Evolutionary conservation across 2,797 vertebrate species (phyloP), one percentile per base, ranked within the genome.

Genomic region (Leptoclinus maculatus): DNA sequence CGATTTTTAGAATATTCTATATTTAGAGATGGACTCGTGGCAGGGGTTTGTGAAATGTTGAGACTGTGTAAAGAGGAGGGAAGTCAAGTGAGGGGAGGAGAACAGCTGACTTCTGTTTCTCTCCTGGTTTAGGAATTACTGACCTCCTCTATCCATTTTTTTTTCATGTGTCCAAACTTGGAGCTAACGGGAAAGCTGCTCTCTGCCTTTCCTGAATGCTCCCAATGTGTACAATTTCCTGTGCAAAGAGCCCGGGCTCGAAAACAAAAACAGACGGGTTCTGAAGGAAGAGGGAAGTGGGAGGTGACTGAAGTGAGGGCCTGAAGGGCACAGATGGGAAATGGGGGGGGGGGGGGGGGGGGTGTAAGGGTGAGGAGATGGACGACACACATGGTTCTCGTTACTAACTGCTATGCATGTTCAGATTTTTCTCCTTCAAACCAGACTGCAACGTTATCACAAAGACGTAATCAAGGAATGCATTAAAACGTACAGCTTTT

Each of bases 191-290:
- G 93, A 94, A 95, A 92, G 92, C 92, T 87, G 91, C 83, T 89
- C 91, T 86, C 89, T 91, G 93, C 90, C 94, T 94, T 94, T 95
- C 93, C 95, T 95, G 93, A 95, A 94, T 92, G 95, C 92, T 94
- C 90, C 93, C 94, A 92, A 94, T 95, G 93, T 95, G 92, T 94
- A 95, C 93, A 91, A 92, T 94, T 95, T 96, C 95, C 95, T 96
- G 95, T 94, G 86, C 93, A 92, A 87, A 94, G 93, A 91, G 92
- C 88, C 92, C 82, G 58, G 93, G 93, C 93, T 93, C 75, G 84
- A 95, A 95, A 95, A 96, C 94, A 95, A 95, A 95, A 94, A 95
- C 94, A 95, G 92, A 93, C 90, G 71, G 72, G 86, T 90, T 91
- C 87, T 87, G 91, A 89, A 93, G 94, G 90, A 94, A 93, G 91